Evolutionary conservation across 2,888 invertebrate genomes (phyloP), one percentile per base, ranked within the genome.

Genomic region (Netelia virgata): DNA sequence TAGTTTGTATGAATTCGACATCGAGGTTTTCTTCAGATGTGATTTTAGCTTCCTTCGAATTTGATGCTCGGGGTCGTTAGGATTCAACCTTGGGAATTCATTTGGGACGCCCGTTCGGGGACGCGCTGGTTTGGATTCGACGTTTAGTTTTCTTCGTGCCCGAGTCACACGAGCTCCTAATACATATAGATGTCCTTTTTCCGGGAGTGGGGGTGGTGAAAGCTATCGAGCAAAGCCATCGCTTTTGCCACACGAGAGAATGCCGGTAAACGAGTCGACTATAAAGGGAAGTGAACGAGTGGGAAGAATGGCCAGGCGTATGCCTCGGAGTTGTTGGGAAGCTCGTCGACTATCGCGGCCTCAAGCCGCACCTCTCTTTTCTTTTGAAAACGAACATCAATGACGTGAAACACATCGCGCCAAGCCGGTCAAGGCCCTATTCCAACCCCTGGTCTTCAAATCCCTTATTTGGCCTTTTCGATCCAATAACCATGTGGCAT

Each of bases 171-270:
- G 6, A 36, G 36, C 36, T 36, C 6, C 6, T 36, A 36, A 36
- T 36, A 36, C 36, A 36, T 36, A 36, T 36, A 36, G 36, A 6
- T 36, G 36, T 36, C 36, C 8, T 36, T 36, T 68, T 68, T 43
- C 47, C 16, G 16, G 20, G 16, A 14, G 61, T 50, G 6, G 36
- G 36, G 6, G 36, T 0, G 36, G 36, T 36, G 8, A 36, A 36
- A 74, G 28, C 11, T 74, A 75, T 75, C 50, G 64, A 36, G 23
- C 50, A 16, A 6, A 5, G 55, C 55, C 41, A 14, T 36, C 41
- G 20, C n/a, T 41, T 74, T 75, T n/a, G 11, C 16, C 16, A 10
- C 63, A 36, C 43, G 20, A 2, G 10, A 64, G 3, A 20, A 36
- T 41, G 10, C 61, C 8, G 10, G 36, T 66, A 75, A 63, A 57